Percentiles rank a stretch among this genome's conserved stretches.
Conservation (phyloP, 2,113 vertebrate genomes). For the Poicephalus meyeri region DNA sequence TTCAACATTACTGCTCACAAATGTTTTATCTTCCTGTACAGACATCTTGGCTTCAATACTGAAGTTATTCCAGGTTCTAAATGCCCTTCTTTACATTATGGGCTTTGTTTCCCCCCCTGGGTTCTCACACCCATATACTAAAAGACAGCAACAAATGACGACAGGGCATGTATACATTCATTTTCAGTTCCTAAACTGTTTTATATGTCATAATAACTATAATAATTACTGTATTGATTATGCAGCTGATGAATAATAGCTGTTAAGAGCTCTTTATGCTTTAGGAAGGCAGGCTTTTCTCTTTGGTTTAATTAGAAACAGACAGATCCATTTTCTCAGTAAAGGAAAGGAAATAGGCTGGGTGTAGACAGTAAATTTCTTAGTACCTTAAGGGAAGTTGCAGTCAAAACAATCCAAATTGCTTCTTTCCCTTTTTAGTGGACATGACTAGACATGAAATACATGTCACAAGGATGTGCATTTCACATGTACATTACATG, state of each 20-base stretch:
- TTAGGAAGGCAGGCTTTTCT: neutral
- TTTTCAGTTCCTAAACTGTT: neutral
- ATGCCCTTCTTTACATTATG: neutral
- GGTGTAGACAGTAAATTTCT: fast-evolving
- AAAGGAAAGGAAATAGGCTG: neutral
- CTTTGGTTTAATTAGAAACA: neutral
- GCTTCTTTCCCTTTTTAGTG: neutral
- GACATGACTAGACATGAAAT: neutral
- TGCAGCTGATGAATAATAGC: neutral
- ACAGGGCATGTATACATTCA: neutral
- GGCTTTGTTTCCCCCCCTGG: neutral
- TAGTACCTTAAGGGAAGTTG: neutral
- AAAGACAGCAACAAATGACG: neutral
- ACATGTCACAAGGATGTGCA: neutral
- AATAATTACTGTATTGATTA: neutral
- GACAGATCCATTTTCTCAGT: neutral
- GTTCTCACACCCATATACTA: neutral
- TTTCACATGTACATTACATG: neutral
- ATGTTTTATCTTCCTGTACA: neutral
- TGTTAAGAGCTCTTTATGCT: neutral
- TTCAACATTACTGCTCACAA: neutral
- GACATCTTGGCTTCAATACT: neutral
- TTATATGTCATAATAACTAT: neutral
- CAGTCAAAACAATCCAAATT: neutral
- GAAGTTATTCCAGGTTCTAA: neutral